Base-by-base conservation (phyloP, 2,113 vertebrate genomes). In the Melierax canorus region DNA sequence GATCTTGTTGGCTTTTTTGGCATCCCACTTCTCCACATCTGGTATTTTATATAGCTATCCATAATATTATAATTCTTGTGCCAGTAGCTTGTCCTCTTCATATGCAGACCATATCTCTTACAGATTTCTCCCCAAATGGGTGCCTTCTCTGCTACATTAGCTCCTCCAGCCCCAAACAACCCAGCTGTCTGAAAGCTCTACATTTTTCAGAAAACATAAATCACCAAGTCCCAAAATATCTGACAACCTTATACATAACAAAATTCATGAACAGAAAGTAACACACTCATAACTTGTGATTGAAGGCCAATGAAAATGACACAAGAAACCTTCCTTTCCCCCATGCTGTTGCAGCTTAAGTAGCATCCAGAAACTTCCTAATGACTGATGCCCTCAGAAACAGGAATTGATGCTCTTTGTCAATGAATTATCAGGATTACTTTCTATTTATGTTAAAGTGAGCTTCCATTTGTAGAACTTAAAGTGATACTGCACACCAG, bases 41-140 rank as follows among this genome's bases (percentile, higher is more conserved):
- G 97, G 87, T 96, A 92, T 95, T 97, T 97, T 91, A 95, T 92
- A 95, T 43, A 97, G 96, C 80, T 81, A 88, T 86, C 74, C 67
- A 71, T 88, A 96, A 86, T 66, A 62, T 30, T 90, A 39, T 34
- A 82, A 93, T 91, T 92, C 73, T 71, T 92, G 76, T 96, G 97
- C 94, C 95, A 98, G 96, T 86, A 97, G 93, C 77, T 89, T 96
- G 69, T 95, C 89, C 64, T 94, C 59, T 94, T 95, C 84, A 72
- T 89, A 87, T 60, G 58, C 64, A 88, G 68, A 60, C 80, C 63
- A 41, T 63, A 74, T 92, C 91, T 86, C 66, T 91, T 86, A 60
- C 62, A 88, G 76, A 75, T 82, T 95, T 91, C 81, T 95, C 62
- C 83, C 45, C 36, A 62, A 38, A 81, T 74, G 38, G 30, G 20